Base-by-base conservation (phyloP, 2,888 invertebrate genomes). In the Microplitis manilae region DNA sequence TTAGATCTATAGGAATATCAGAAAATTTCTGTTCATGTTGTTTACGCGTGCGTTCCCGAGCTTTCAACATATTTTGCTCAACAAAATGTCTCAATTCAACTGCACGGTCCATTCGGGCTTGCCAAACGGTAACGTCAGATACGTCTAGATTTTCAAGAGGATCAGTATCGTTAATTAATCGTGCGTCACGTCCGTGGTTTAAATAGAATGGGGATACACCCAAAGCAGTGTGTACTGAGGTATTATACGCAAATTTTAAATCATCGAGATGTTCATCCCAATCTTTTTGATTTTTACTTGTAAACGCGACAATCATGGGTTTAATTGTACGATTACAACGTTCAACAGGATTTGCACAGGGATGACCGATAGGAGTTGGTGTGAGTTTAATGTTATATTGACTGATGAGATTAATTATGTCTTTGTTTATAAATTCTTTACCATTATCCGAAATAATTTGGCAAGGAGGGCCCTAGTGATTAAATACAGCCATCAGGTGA, bases 291-390 rank as follows among this genome's bases (percentile, higher is more conserved):
- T 65, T 61, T 9, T 72, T 9, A n/a, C 68, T 73, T 5, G 75
- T 40, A 30, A 75, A 73, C 41, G 77, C 64, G 1, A 75, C 68
- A 20, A 79, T 79, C 78, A 79, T 79, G 0, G 79, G 79, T 17
- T 79, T 79, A 17, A 78, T 78, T 0, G 78, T 80, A 1, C 80
- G 39, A 39, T 78, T 78, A 1, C 70, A 64, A 5, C 78, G 75
- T 60, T 80, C 78, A 4, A 79, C 77, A 2, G 77, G 81, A 50
- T 81, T 79, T 20, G 70, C 77, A 6, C 70, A 69, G 6, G 75
- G 79, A 17, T 79, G 79, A 30, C 68, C 73, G 5, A 78, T 8
- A 20, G 78, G 76, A 0, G 77, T 79, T 9, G 79, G 76, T 0
- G 70, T 59, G 7, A 77, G 72, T 59, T 6, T 7, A 0, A 77